These are phyloP conservation scores for Megalops atlanticus DNA, from an alignment of 2,113 vertebrate genomes.

Conservation along the genomic window DNA sequence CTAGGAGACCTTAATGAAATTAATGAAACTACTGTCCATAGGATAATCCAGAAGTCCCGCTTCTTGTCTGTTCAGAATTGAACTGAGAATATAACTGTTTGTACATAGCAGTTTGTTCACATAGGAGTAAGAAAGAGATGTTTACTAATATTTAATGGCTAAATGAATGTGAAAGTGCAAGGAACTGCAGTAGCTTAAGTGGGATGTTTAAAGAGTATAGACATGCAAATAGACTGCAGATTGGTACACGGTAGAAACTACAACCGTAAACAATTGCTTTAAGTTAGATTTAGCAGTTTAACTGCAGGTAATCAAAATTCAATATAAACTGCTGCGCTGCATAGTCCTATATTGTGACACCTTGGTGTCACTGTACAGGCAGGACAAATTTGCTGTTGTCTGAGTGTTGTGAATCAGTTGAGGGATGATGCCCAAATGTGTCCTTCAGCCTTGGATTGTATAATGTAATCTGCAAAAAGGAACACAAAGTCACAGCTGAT, in stretches of 20 bases:
- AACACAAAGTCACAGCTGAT: constrained; percentile 55
- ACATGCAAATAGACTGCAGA: constrained; percentile 22
- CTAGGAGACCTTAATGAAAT: constrained; percentile 2
- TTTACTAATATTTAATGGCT: constrained; percentile 20
- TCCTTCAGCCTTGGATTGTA: constrained; percentile 11
- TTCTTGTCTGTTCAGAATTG: constrained; percentile 14
- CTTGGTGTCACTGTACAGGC: not conserved
- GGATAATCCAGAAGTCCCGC: not conserved
- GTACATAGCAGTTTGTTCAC: constrained; percentile 26
- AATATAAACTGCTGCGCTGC: not conserved
- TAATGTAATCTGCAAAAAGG: constrained; percentile 55
- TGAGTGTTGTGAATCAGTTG: not conserved
- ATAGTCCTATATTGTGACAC: not conserved
- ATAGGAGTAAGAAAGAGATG: constrained; percentile 2
- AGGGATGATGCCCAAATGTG: not conserved
- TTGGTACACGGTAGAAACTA: constrained; percentile 12
- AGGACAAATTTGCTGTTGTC: not conserved
- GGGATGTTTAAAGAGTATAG: not conserved
- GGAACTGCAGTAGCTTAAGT: constrained; percentile 33
- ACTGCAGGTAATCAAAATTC: not conserved
- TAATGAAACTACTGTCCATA: not conserved
- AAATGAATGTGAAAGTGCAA: constrained; percentile 34
- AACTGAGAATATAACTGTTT: not conserved
- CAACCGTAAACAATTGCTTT: constrained; percentile 1
- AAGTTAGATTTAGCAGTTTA: constrained; percentile 12